phyloP scores from a whole-genome alignment of 2,797 vertebrate species.

The Cyclopterus lumpus region DNA sequence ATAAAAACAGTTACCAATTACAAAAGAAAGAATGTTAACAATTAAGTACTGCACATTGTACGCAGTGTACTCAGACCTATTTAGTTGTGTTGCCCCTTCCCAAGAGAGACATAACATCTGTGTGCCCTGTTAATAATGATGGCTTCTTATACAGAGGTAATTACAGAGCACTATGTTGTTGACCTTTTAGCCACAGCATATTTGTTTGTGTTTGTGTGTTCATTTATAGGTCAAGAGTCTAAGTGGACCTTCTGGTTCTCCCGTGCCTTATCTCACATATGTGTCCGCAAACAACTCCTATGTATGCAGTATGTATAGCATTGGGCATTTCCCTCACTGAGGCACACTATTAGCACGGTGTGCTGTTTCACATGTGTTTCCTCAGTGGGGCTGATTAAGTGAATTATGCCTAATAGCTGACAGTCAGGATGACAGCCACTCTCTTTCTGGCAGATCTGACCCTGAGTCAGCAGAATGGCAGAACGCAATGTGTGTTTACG shows the following conservation, averaged over 20 bases:
- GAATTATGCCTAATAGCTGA: slow-evolving; percentile 63
- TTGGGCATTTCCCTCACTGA: slow-evolving; percentile 8
- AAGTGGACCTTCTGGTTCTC: neutral
- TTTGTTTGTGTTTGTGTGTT: slow-evolving; percentile 18
- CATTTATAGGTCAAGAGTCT: slow-evolving; percentile 3
- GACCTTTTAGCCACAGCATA: neutral
- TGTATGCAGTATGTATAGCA: neutral
- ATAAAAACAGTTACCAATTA: neutral
- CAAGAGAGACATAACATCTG: neutral
- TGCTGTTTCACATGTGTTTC: slow-evolving; percentile 64
- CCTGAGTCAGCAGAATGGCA: slow-evolving; percentile 61
- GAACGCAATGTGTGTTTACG: slow-evolving; percentile 47
- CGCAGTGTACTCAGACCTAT: neutral
- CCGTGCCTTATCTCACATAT: neutral
- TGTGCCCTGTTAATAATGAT: slow-evolving; percentile 22
- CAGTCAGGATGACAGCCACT: slow-evolving; percentile 55
- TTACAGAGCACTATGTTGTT: slow-evolving; percentile 6
- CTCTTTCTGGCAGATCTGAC: slow-evolving; percentile 46
- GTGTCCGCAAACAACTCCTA: slow-evolving; percentile 17
- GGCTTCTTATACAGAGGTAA: slow-evolving; percentile 8
- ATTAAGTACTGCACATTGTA: neutral
- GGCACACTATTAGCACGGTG: slow-evolving; percentile 28
- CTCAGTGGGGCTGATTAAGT: slow-evolving; percentile 53
- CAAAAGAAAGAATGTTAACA: slow-evolving; percentile 6
- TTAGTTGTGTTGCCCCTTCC: slow-evolving; percentile 7